Conservation (phyloP, 2,113 vertebrate genomes). For the Brachionichthys hirsutus region DNA sequence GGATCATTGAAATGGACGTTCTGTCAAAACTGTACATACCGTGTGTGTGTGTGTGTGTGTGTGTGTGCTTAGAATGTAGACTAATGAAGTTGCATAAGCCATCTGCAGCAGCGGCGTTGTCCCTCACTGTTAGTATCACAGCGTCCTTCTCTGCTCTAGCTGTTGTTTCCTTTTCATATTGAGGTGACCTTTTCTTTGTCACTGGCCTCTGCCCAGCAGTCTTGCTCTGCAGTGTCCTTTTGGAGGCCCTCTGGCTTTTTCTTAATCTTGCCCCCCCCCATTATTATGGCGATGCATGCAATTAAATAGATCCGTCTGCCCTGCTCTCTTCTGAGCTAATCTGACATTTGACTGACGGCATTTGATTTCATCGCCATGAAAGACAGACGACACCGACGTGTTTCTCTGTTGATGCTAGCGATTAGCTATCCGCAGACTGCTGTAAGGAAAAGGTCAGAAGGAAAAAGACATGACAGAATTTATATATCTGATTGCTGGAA, state of each 20-base stretch:
- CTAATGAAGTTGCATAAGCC: slow-evolving; percentile 54
- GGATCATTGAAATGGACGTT: neutral
- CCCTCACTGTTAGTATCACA: slow-evolving; percentile 68
- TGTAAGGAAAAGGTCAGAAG: slow-evolving; percentile 60
- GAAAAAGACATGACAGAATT: slow-evolving; percentile 31
- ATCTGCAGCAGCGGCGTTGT: slow-evolving; percentile 62
- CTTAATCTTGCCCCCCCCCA: slow-evolving; percentile 37
- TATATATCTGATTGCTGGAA: slow-evolving; percentile 49
- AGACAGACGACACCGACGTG: slow-evolving; percentile 60
- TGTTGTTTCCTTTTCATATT: slow-evolving; percentile 63
- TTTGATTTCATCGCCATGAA: slow-evolving; percentile 67
- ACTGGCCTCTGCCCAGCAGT: slow-evolving; percentile 38
- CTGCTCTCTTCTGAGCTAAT: slow-evolving; percentile 68
- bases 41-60: slow-evolving; percentile 3
- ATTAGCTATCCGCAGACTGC: slow-evolving; percentile 65
- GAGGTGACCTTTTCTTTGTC: slow-evolving; percentile 72
- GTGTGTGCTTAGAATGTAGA: slow-evolving; percentile 16
- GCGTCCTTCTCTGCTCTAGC: slow-evolving; percentile 45
- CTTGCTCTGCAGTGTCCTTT: slow-evolving; percentile 26
- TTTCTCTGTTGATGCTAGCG: slow-evolving; percentile 59
- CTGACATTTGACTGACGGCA: slow-evolving; percentile 78
- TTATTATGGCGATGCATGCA: slow-evolving; percentile 35
- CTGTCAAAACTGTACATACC: neutral
- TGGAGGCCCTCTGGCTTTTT: slow-evolving; percentile 29
- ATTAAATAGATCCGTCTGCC: slow-evolving; percentile 61